Base-by-base conservation (phyloP, 2,797 vertebrate genomes). In the Tapirus indicus region DNA sequence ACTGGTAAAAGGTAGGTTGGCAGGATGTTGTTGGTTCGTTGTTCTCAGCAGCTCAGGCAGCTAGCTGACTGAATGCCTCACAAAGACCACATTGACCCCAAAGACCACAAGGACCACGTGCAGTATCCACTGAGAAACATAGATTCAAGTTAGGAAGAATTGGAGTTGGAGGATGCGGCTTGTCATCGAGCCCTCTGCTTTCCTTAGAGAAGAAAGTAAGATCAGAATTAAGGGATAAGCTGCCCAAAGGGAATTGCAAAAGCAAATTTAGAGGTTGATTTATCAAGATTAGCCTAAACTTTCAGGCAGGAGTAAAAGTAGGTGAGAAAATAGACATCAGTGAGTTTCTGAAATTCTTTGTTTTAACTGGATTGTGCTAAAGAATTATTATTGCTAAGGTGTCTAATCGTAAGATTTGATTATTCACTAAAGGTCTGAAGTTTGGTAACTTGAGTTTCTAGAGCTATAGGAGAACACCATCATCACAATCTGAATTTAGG, bases 211-310 rank as follows among this genome's bases (percentile, higher is more conserved):
- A 84, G 56, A 79, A 47, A 92, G 4, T n/a, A 25, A 58, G 54
- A 29, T 44, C n/a, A 69, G 52, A 84, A 66, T 82, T 62, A 90
- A 85, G 54, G 35, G 25, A 13, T 25, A 17, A 88, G 4, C 4
- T 77, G 4, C 68, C 35, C 29, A 56, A 11, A 44, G 23, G 32
- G 52, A 75, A 75, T 38, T 68, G 7, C 71, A 92, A 89, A 83
- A 78, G 18, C 74, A 87, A n/a, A 72, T 74, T n/a, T 79, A 62
- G 56, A 82, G 58, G 44, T 89, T 78, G 32, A n/a, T 79, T 60
- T 95, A 21, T 94, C 49, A 94, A 75, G 69, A 87, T 84, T 75
- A 77, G 49, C 35, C 35, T 86, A 25, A 94, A n/a, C 38, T 60
- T 74, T 71, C 58, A 84, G 54, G 23, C 20, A 92, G 35, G 58